Base-by-base conservation (phyloP, 1,140 invertebrate genomes). In the Anastrepha obliqua region DNA sequence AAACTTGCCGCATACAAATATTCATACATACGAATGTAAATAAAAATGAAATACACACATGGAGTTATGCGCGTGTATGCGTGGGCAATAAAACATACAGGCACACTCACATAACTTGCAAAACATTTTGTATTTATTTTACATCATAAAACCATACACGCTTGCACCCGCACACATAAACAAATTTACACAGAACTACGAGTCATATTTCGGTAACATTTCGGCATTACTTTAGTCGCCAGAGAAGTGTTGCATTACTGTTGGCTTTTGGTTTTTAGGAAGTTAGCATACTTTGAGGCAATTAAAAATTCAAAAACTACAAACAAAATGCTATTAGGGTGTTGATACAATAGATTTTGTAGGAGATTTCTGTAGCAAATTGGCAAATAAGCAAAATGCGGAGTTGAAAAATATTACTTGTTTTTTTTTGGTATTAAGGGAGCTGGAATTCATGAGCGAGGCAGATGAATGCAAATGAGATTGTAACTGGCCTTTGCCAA, bases 241-340 rank as follows among this genome's bases (percentile, higher is more conserved):
- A 81, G 70, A 39, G 70, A 81, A 81, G 74, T 81, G 44, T 47
- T 81, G 74, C 74, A 7, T 55, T 20, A 42, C 44, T 81, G 47
- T 81, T 81, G 47, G 74, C 47, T 81, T 81, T 81, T 81, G 39
- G 29, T 42, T 17, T 81, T 81, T 70, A 55, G 13, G 47, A 81
- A 55, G 44, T 81, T 55, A 81, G 74, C 74, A 55, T 55, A 81
- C 74, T 81, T 81, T 81, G 47, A 55, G 47, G 74, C 47, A 81
- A 81, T 81, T 81, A 81, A 81, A 81, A 81, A 81, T 81, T 81
- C n/a, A 81, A 17, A 81, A 55, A 81, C 55, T 81, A n/a, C n/a
- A 51, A 81, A 81, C 74, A 81, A 81, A 81, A 55, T 81, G 74
- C 74, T n/a, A 81, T 81, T 81, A 81, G 74, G 20, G 44, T 55